These are phyloP conservation scores for Meandrina meandrites DNA, from an alignment of 92 coral and sea anemone genomes.

Conservation along the genomic window DNA sequence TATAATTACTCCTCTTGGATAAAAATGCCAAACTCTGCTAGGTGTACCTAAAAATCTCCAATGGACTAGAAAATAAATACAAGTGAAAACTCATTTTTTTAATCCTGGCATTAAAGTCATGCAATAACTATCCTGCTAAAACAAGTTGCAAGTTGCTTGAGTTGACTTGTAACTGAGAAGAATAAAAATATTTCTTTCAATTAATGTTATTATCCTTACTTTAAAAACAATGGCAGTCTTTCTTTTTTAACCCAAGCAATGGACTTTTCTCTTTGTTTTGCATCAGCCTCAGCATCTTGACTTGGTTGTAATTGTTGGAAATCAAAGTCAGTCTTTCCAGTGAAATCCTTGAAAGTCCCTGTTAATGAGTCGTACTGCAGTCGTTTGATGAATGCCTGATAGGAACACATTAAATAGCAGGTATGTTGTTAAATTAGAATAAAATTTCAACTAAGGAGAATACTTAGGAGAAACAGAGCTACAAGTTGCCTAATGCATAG, in stretches of 20 bases:
- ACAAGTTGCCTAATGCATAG: too few relatives aligned
- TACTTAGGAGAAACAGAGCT: too few relatives aligned
- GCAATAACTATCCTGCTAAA: too few relatives aligned
- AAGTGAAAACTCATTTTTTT: too few relatives aligned
- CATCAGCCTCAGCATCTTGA: slow-evolving; percentile 74
- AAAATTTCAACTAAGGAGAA: not conserved
- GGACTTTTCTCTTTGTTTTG: slow-evolving; percentile 72
- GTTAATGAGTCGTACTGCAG: slow-evolving; percentile 79
- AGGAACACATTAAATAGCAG: not conserved
- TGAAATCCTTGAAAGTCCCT: slow-evolving; percentile 65
- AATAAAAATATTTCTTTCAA: not conserved
- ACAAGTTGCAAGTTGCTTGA: not conserved
- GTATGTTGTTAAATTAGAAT: not conserved
- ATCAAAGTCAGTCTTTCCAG: slow-evolving; percentile 32
- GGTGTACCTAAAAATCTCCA: too few relatives aligned
- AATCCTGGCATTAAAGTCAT: too few relatives aligned
- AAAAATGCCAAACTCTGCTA: too few relatives aligned
- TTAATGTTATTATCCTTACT: slow-evolving; percentile 45
- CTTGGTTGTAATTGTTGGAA: slow-evolving; percentile 52
- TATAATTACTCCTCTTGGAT: too few relatives aligned
- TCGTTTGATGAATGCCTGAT: slow-evolving; percentile 71
- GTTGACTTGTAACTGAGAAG: not conserved
- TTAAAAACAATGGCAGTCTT: slow-evolving; percentile 85
- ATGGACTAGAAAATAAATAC: too few relatives aligned
- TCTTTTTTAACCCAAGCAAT: slow-evolving; percentile 88